Evolutionary conservation across 2,113 vertebrate species (phyloP).

Genomic region (Pycnonotus jocosus): DNA sequence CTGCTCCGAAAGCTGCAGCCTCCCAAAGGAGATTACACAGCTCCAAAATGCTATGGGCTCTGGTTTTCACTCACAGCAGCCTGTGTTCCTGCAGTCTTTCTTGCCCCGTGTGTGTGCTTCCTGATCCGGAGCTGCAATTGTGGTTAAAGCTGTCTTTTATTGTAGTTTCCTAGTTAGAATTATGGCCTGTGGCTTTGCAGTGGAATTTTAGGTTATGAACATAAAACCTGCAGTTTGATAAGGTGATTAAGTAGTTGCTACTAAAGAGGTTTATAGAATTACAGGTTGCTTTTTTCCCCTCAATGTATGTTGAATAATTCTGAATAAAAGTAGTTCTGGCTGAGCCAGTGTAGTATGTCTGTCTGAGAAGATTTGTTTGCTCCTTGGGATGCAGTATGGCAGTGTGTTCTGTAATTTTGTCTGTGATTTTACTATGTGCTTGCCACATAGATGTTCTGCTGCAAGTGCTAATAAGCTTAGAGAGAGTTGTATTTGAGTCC

Average conservation of each 20-base stretch:
- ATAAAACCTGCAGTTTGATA: neutral
- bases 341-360: neutral
- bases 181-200: neutral
- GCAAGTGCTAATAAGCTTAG: neutral
- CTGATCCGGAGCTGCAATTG: neutral
- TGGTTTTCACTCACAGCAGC: neutral
- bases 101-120: neutral
- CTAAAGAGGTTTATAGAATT: neutral
- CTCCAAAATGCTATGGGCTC: neutral
- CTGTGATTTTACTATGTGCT: neutral
- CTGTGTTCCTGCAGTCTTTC: neutral
- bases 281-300: neutral
- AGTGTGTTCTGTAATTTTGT: neutral
- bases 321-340: neutral
- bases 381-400: neutral
- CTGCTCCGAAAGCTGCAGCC: neutral
- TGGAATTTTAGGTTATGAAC: neutral
- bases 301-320: neutral
- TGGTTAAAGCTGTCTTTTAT: neutral
- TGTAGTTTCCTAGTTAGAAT: neutral
- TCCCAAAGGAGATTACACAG: neutral
- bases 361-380: neutral
- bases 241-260: neutral
- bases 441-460: neutral
- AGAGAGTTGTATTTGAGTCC: neutral